These are phyloP conservation scores for Aleiodes leptofemur DNA, from an alignment of 2,888 invertebrate species.

Conservation along the genomic window DNA sequence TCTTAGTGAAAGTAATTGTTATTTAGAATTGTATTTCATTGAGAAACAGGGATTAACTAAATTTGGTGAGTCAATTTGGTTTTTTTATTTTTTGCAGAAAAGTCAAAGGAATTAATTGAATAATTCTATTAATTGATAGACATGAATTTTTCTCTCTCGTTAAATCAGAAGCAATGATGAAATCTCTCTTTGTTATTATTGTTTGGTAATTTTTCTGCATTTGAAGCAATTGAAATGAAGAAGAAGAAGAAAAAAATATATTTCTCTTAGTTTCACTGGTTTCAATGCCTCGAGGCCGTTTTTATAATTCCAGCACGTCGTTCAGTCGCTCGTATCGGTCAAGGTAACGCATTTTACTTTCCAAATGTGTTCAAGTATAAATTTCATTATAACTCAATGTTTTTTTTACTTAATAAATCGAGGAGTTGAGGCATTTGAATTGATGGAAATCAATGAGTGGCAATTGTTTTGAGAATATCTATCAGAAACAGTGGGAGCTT, in stretches of 20 bases:
- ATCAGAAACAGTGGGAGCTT: too few relatives aligned
- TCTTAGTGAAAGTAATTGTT: background rate
- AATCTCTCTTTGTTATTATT: background rate
- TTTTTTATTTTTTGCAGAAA: too few relatives aligned
- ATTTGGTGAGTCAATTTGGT: too few relatives aligned
- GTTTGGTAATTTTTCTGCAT: constrained; percentile 14
- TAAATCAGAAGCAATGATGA: too few relatives aligned
- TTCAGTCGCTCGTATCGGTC: constrained; percentile 35
- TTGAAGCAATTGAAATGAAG: constrained; percentile 19
- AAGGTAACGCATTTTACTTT: constrained; percentile 41
- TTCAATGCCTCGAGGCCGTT: constrained; percentile 14
- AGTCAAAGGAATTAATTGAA: too few relatives aligned
- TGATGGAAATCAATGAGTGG: too few relatives aligned
- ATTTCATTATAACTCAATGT: constrained; percentile 5
- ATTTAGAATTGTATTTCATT: background rate
- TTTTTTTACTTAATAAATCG: background rate
- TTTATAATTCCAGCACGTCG: constrained; percentile 30
- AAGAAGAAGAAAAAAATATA: background rate
- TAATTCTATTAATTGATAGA: too few relatives aligned
- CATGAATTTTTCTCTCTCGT: too few relatives aligned
- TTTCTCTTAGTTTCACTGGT: constrained; percentile 26
- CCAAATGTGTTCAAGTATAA: constrained; percentile 18
- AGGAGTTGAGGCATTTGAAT: background rate
- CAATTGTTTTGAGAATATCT: too few relatives aligned
- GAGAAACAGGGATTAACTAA: too few relatives aligned